Evolutionary conservation across 1,140 invertebrate species (phyloP).

Genomic region (Notospermus geniculatus): DNA sequence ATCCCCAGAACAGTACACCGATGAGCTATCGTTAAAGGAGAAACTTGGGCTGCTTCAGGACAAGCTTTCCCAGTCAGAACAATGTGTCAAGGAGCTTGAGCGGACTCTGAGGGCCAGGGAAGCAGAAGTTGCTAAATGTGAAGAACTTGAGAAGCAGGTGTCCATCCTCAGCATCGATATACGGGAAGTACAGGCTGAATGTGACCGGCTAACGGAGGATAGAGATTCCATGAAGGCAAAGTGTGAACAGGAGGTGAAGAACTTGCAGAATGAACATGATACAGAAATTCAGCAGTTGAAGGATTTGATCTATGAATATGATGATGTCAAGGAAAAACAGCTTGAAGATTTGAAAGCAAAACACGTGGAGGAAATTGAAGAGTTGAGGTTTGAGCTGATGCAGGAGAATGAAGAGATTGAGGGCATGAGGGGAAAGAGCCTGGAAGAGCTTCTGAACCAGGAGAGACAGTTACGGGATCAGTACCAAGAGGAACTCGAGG

Average conservation of each 20-base stretch:
- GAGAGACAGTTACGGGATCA: slow-evolving; percentile 21
- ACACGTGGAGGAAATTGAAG: slow-evolving; percentile 20
- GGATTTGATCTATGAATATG: slow-evolving; percentile 13
- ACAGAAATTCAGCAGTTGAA: slow-evolving; percentile 22
- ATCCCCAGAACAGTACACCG: too few species aligned
- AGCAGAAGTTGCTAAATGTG: neutral
- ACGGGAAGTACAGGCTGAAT: slow-evolving; percentile 11
- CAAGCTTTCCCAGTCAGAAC: neutral
- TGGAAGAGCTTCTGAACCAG: slow-evolving; percentile 25
- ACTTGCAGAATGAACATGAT: slow-evolving; percentile 11
- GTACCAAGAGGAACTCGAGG: neutral
- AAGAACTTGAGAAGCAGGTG: slow-evolving; percentile 6
- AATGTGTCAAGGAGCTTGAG: neutral
- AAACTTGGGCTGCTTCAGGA: neutral
- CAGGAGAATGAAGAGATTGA: slow-evolving; percentile 13
- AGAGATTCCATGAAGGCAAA: too few species aligned
- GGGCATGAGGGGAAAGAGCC: slow-evolving; percentile 14
- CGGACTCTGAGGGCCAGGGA: neutral
- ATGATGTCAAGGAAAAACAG: slow-evolving; percentile 18
- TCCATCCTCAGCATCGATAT: slow-evolving; percentile 10
- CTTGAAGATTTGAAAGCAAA: slow-evolving; percentile 21
- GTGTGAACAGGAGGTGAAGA: too few species aligned
- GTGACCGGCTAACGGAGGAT: too few species aligned
- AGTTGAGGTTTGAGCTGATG: slow-evolving; percentile 19
- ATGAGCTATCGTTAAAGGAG: too few species aligned